phyloP scores from a whole-genome alignment of 2,113 vertebrate species.

The Ibidorhyncha struthersii region DNA sequence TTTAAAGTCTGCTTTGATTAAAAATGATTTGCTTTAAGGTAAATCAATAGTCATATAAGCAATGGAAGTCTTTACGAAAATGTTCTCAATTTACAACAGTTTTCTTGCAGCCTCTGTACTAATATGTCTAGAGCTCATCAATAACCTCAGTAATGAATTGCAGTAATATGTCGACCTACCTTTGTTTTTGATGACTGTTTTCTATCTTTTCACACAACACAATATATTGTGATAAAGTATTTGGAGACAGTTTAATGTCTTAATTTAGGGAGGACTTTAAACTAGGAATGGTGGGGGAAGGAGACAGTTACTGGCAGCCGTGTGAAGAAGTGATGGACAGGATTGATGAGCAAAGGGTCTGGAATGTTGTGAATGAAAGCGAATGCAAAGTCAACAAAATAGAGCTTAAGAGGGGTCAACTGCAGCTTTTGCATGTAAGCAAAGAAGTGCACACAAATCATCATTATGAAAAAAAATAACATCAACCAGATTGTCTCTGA shows the following conservation, averaged over 20 bases:
- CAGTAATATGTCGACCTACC: background rate
- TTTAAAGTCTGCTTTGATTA: background rate
- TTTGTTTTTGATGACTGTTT: background rate
- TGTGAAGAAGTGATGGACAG: background rate
- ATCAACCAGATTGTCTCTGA: background rate
- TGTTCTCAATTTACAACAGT: background rate
- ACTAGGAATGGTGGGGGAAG: background rate
- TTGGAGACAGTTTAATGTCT: background rate
- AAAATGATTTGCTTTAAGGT: background rate
- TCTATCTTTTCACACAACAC: background rate
- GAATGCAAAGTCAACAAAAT: background rate
- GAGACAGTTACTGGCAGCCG: background rate
- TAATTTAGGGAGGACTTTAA: background rate
- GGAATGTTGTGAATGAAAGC: background rate
- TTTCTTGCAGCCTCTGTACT: background rate
- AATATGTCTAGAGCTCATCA: background rate
- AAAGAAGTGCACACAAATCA: background rate
- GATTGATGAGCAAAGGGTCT: background rate
- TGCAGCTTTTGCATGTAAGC: background rate
- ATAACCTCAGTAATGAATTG: background rate
- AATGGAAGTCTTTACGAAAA: background rate
- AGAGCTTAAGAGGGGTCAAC: background rate
- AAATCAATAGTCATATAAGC: background rate
- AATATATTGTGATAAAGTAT: background rate
- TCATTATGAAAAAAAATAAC: rapidly evolving